Evolutionary conservation across 2,797 vertebrate genomes (phyloP), one percentile per base, ranked within the genome.

Genomic region (Anolis apletophallus): DNA sequence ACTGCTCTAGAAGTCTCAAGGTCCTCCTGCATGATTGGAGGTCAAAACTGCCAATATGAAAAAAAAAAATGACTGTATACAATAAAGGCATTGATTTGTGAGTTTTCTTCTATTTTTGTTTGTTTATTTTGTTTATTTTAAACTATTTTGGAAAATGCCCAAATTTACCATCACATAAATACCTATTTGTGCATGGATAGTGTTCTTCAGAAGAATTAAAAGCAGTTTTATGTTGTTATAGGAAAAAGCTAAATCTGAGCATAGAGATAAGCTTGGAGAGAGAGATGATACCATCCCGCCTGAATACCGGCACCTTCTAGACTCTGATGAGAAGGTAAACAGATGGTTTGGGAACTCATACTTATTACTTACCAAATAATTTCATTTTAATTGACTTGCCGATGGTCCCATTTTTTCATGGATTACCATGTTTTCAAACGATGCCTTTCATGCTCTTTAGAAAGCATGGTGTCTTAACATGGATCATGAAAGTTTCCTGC

Each of bases 261-360:
- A 95, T 29, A 96, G 73, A 83, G 92, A 95, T 3, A 96, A 95
- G 57, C 97, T 97, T 90, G 98, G 98, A 87, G 98, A 97, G 59
- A 96, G 94, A 94, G 98, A 98, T 0, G 96, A 96, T 91, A 97
- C 98, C 0, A 96, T 98, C 69, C 98, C 98, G 9, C 98, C 98
- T 0, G 96, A 96, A 5, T 98, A 97, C 87, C 95, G 84, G 89
- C 95, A 96, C 40, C 90, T 96, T 61, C 84, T 97, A 92, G 96
- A 96, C 50, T 90, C 93, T 0, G 85, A 94, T n/a, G 92, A 94
- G 6, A 54, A 96, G 95, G 96, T 97, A 94, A 94, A 59, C 75
- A 52, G 36, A 61, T 87, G 1, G 17, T 80, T 67, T 10, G 29
- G 69, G 23, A 21, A 71, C 36, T 54, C 46, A 77, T 40, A 40